A percentile compares a stretch with the other conserved stretches of the same genome.
Evolutionary conservation across 2,797 vertebrate species (phyloP).

Genomic region (Spinus olivaceus): DNA sequence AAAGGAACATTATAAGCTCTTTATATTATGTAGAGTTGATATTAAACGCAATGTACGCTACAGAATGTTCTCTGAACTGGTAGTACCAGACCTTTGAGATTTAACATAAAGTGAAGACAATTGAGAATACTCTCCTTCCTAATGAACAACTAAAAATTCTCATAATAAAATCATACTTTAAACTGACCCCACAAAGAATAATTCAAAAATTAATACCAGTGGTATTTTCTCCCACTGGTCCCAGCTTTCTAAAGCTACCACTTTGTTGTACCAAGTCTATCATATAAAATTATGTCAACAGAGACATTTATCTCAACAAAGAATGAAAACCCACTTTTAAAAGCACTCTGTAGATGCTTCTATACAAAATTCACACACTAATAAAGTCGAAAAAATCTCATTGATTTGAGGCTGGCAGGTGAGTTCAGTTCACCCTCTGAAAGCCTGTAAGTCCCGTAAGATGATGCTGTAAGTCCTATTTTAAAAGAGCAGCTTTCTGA

Average conservation of each 20-base stretch:
- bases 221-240: neutral
- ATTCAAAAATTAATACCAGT: neutral
- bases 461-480: neutral
- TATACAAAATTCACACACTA: neutral
- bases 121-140: neutral
- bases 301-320: neutral
- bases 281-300: neutral
- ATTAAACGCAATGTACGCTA: neutral
- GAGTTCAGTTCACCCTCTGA: conserved; percentile 26
- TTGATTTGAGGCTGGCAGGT: neutral
- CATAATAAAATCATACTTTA: neutral
- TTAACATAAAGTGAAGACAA: neutral
- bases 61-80: neutral
- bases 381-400: neutral
- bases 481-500: conserved; percentile 43
- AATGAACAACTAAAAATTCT: neutral
- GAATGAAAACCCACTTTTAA: neutral
- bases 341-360: neutral
- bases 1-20: neutral
- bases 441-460: neutral
- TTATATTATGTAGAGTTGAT: neutral
- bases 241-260: neutral
- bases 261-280: neutral
- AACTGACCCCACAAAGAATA: neutral
- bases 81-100: neutral